Base-by-base conservation (phyloP, 2,113 vertebrate species). In the Alligator sinensis region DNA sequence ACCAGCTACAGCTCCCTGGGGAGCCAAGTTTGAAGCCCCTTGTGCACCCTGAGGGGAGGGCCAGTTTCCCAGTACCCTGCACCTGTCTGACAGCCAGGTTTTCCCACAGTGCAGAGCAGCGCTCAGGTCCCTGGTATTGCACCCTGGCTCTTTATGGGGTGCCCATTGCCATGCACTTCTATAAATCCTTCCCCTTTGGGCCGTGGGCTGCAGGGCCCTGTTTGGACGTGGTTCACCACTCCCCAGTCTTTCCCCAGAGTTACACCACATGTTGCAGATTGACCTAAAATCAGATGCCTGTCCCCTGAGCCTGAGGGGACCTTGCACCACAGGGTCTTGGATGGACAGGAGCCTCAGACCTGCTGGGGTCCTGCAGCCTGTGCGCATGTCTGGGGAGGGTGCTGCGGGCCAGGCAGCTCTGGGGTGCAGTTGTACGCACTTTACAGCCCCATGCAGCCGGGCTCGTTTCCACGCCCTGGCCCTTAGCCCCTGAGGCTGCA, bases 311-410 rank as follows among this genome's bases (percentile, higher is more conserved):
- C 47, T 47, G 47, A 47, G 47, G 47, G 47, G 47, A 9, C 47
- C 47, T 47, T 9, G 47, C 47, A 47, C 47, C 47, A 47, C 47
- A 47, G 47, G 47, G 7, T 47, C 47, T 47, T 47, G 47, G 47
- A 47, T 47, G 47, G 47, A 9, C 47, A 47, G 47, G 47, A 47
- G 1, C 38, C 68, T n/a, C 11, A 11, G 66, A 4, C 3, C 76
- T 11, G 60, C 11, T 0, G 3, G 21, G 27, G 2, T 14, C 2
- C 0, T 0, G 2, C 27, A 55, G 13, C 54, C 22, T 2, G 64
- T 11, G n/a, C 14, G 21, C 22, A 6, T 6, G 14, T 2, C 59
- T 1, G 1, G 25, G 21, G 11, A 22, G 6, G 22, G 38, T 22
- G 47, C 72, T 7, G 22, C 5, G 14, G 22, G 21, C 72, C 21